These are phyloP conservation scores for Triplophysa siluroides DNA, from an alignment of 2,113 vertebrate genomes.

Conservation along the genomic window DNA sequence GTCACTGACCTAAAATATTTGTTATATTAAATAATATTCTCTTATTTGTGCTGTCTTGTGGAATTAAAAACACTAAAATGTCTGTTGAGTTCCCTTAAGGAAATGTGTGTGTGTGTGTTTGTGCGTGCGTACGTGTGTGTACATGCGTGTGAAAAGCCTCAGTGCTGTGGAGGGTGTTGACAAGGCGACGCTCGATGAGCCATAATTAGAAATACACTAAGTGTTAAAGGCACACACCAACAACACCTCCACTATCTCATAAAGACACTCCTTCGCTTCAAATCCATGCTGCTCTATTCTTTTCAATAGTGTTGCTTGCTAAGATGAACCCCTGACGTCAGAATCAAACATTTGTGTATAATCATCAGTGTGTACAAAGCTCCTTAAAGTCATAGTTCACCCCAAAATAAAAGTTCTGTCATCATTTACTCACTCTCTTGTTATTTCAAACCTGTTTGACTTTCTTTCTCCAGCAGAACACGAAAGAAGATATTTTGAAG, in stretches of 20 bases:
- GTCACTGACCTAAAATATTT: background rate
- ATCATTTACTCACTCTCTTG: too few relatives aligned
- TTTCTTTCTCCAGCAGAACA: too few relatives aligned
- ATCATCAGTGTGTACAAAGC: too few relatives aligned
- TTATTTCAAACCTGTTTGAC: too few relatives aligned
- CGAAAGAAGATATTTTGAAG: too few relatives aligned
- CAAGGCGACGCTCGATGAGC: constrained; percentile 69
- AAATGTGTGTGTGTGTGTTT: constrained; percentile 8
- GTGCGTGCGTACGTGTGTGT: background rate
- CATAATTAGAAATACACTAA: constrained; percentile 70
- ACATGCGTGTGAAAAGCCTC: constrained; percentile 29
- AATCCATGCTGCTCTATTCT: constrained; percentile 38
- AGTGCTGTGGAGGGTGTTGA: constrained; percentile 62
- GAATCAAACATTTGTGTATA: too few relatives aligned
- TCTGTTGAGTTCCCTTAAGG: constrained; percentile 38
- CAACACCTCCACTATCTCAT: constrained; percentile 60
- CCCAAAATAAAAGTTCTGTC: too few relatives aligned
- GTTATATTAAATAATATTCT: background rate
- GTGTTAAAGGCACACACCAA: constrained; percentile 53
- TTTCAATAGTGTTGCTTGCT: too few relatives aligned
- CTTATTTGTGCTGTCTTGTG: background rate
- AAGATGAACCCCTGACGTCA: too few relatives aligned
- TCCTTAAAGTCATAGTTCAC: too few relatives aligned
- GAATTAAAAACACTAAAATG: background rate
- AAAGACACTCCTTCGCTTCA: constrained; percentile 10